Base-by-base conservation (phyloP, 2,888 invertebrate species). In the Cheilosia scutellata region DNA sequence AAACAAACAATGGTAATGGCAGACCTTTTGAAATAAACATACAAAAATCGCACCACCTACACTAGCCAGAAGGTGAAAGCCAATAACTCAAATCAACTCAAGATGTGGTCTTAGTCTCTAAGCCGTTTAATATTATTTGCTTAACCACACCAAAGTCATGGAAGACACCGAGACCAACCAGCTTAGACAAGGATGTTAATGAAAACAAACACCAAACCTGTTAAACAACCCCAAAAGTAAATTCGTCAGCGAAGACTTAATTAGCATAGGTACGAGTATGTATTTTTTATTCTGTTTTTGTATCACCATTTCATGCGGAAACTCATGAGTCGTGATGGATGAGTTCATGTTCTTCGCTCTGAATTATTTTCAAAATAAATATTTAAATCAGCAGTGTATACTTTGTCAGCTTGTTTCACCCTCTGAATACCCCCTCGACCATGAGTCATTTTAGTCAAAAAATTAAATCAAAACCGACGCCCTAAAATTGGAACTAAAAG, bases 381-480 rank as follows among this genome's bases (percentile, higher is more conserved):
- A 62, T 53, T 62, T 11, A 53, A 53, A 62, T 40, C 27, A 60
- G 13, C 11, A 11, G 13, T 16, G 13, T 5, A 33, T 16, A 6
- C 2, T 51, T 29, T 16, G 13, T 20, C 16, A 13, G n/a, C n/a
- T n/a, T 9, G 27, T 37, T 37, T 42, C 27, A 55, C 29, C 53
- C 25, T 57, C 31, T 68, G 55, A 55, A 44, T 47, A 47, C 29
- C 7, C 11, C 29, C 20, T 42, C 33, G 20, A 11, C 11, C 4
- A 40, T 78, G 70, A 63, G 31, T 78, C 62, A 63, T 29, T 55
- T 37, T 29, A 16, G 25, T 53, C 47, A 7, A 51, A 40, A 71
- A 62, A 62, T 49, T 37, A 49, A 71, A 57, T 71, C 40, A 31
- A 49, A 20, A 51, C 33, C 58, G 16, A 70, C 42, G 58, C 62